Evolutionary conservation across 1,140 invertebrate species (phyloP).

Genomic region (Ridgeia piscesae): DNA sequence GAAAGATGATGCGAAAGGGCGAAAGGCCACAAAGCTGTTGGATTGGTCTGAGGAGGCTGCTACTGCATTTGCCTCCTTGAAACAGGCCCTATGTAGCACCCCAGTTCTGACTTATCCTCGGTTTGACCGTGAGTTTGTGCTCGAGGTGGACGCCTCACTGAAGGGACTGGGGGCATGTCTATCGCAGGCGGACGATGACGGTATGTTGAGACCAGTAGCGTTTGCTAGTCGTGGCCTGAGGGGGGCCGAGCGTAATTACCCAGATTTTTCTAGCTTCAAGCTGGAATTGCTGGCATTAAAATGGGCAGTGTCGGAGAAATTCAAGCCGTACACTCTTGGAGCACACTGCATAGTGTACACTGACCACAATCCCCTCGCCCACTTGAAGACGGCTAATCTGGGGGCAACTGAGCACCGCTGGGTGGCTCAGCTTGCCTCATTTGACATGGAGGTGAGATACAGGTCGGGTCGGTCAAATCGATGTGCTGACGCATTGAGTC

Average conservation of each 20-base stretch:
- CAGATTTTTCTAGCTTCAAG: not conserved
- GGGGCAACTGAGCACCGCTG: not conserved
- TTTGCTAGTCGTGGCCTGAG: constrained; percentile 19
- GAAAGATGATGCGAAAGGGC: too few species aligned
- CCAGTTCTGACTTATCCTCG: not conserved
- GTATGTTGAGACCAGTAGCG: not conserved
- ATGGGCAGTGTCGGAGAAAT: constrained; percentile 1
- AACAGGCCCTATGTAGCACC: not conserved
- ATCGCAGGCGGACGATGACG: not conserved
- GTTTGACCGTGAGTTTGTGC: not conserved
- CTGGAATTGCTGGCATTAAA: not conserved
- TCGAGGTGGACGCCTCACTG: not conserved
- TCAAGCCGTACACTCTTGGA: not conserved
- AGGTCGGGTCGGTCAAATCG: not conserved
- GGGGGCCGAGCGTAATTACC: not conserved
- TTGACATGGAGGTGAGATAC: too few species aligned
- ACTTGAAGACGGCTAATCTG: not conserved
- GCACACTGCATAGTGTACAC: not conserved
- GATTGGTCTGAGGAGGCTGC: too few species aligned
- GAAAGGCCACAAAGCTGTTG: too few species aligned
- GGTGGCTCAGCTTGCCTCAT: not conserved
- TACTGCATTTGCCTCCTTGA: not conserved
- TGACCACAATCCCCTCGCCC: not conserved
- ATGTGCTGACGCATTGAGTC: not conserved
- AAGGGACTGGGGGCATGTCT: not conserved